Percentiles rank a stretch among this genome's conserved stretches.
These are phyloP conservation scores for Hormaphis cornu DNA, from an alignment of 1,140 invertebrate genomes.

Conservation along the genomic window DNA sequence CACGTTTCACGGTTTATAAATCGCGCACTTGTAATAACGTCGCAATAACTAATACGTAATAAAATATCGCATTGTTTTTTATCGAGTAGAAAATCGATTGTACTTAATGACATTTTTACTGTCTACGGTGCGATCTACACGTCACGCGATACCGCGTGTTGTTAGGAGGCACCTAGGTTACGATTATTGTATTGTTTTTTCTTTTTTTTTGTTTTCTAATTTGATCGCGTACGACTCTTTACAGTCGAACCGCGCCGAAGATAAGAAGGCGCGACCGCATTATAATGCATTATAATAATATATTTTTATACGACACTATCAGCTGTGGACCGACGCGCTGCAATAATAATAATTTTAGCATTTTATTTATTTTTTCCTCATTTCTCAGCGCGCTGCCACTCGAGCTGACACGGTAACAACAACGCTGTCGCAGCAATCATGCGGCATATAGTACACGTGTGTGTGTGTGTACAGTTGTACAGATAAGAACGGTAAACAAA, in stretches of 20 bases:
- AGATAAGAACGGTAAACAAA: slow-evolving; percentile 32
- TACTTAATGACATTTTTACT: slow-evolving; percentile 8
- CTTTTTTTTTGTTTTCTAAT: slow-evolving; percentile 3
- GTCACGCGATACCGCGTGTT: background rate
- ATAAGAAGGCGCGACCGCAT: slow-evolving; percentile 24
- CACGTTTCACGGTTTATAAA: too few species aligned
- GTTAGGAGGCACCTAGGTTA: too few species aligned
- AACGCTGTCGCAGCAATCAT: background rate
- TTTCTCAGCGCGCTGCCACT: slow-evolving; percentile 1
- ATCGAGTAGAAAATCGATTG: background rate
- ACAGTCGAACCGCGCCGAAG: slow-evolving; percentile 2
- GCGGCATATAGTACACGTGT: background rate
- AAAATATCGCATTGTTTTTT: background rate
- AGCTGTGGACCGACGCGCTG: background rate
- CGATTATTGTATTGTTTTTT: background rate
- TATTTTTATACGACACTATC: too few species aligned
- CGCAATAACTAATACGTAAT: background rate
- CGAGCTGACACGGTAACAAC: background rate
- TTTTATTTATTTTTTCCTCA: background rate
- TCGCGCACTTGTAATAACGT: too few species aligned
- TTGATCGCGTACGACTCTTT: too few species aligned
- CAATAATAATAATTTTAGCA: background rate
- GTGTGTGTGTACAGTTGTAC: background rate
- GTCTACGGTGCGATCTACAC: background rate
- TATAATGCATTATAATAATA: too few species aligned